A percentile compares a stretch with the other conserved stretches of the same genome.
phyloP scores from a whole-genome alignment of 1,140 invertebrate species.

The Copidosoma floridanum region DNA sequence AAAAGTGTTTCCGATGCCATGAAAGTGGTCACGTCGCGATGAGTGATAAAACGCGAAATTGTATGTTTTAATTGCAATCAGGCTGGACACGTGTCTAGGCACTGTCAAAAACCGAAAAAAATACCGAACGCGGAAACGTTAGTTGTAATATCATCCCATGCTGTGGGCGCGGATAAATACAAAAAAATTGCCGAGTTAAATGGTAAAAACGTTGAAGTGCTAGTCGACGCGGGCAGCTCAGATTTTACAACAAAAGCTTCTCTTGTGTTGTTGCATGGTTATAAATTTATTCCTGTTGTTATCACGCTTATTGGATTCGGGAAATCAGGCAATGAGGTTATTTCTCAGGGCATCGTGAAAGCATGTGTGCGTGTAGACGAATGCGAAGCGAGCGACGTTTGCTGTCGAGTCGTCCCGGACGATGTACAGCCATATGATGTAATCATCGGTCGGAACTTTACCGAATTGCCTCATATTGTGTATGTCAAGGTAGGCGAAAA shows the following conservation, averaged over 20 bases:
- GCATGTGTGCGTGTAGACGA: conserved; percentile 7
- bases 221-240: conserved; percentile 17
- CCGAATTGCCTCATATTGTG: too few species aligned
- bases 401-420: conserved; percentile 11
- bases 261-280: conserved; percentile 2
- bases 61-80: conserved; percentile 4
- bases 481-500: neutral
- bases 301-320: conserved; percentile 21
- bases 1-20: too few species aligned
- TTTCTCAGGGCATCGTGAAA: conserved; percentile 1
- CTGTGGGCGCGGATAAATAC: too few species aligned
- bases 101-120: neutral
- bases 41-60: conserved; percentile 1
- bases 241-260: conserved; percentile 25
- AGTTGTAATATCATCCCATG: neutral
- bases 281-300: neutral
- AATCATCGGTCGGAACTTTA: too few species aligned
- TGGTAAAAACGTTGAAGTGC: neutral
- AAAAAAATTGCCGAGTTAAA: neutral
- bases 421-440: too few species aligned
- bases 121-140: neutral
- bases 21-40: neutral
- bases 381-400: neutral
- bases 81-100: neutral
- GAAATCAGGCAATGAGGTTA: conserved; percentile 5